Conservation (phyloP, 1,140 invertebrate genomes). For the Tetraneura akinire region DNA sequence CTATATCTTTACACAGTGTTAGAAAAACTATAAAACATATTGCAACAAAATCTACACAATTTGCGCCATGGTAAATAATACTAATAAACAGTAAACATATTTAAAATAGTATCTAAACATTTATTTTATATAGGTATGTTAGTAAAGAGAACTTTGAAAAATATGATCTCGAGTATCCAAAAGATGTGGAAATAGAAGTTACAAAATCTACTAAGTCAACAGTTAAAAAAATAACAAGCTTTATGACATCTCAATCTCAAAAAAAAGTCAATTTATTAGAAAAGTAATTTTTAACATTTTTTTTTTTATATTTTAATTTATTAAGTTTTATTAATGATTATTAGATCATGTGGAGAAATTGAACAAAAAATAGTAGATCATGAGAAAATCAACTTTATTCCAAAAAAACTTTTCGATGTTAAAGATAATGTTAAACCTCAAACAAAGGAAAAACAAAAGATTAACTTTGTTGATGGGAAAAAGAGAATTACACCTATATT, state of each 20-base stretch:
- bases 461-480: conserved; percentile 34
- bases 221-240: conserved; percentile 22
- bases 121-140: conserved; percentile 15
- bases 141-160: conserved; percentile 23
- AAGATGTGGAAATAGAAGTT: not conserved
- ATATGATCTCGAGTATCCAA: conserved; percentile 31
- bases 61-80: conserved; percentile 18
- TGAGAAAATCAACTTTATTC: conserved; percentile 1
- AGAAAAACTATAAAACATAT: conserved; percentile 24
- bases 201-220: conserved; percentile 6
- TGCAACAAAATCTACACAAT: conserved; percentile 23
- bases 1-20: not conserved
- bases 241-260: conserved; percentile 35
- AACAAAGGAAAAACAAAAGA: conserved; percentile 36
- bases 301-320: not conserved
- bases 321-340: not conserved
- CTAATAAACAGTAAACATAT: not conserved
- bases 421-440: not conserved
- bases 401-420: conserved; percentile 21
- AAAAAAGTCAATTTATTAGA: not conserved
- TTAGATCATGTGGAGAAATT: not conserved
- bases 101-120: no score
- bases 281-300: not conserved
- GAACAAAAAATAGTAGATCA: not conserved
- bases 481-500: conserved; percentile 40